Percentiles rank a stretch among this genome's conserved stretches.
phyloP scores from a whole-genome alignment of 92 coral and sea anemone species.

The Desmophyllum pertusum region DNA sequence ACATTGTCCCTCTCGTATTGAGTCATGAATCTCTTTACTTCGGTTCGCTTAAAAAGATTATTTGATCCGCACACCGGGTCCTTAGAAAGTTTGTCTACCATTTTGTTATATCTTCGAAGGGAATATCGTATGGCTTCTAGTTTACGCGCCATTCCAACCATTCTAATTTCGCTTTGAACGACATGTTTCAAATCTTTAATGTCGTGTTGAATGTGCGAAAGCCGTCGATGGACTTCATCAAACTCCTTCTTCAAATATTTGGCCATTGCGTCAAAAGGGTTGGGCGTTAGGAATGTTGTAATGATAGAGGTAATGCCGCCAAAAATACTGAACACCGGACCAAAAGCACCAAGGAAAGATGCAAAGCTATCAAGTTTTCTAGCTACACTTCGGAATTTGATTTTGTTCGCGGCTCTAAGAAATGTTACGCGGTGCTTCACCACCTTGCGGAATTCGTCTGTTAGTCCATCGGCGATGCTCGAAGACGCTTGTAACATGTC shows the following conservation, averaged over 20 bases:
- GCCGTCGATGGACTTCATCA: slow-evolving; percentile 35
- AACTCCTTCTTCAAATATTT: slow-evolving; percentile 38
- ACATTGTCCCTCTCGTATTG: slow-evolving; percentile 20
- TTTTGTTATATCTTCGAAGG: slow-evolving; percentile 8
- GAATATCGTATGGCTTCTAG: slow-evolving; percentile 29
- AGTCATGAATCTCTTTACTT: slow-evolving; percentile 33
- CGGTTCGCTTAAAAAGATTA: slow-evolving; percentile 4
- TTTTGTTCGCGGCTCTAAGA: not conserved
- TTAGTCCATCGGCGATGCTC: slow-evolving; percentile 38
- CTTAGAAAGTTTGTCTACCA: slow-evolving; percentile 23
- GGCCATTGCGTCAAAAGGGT: slow-evolving; percentile 38
- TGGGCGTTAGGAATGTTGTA: too few relatives aligned
- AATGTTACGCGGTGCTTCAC: not conserved
- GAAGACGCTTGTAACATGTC: slow-evolving; percentile 34
- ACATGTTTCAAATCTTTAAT: slow-evolving; percentile 27
- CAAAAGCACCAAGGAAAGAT: slow-evolving; percentile 43
- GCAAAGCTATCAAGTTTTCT: not conserved
- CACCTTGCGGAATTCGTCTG: not conserved
- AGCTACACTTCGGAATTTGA: not conserved
- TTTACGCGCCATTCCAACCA: not conserved
- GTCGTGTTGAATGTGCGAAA: slow-evolving; percentile 24
- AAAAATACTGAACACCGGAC: slow-evolving; percentile 28
- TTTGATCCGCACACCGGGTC: slow-evolving; percentile 32
- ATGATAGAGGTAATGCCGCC: slow-evolving; percentile 32
- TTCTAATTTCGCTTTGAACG: not conserved